Evolutionary conservation across 2,888 invertebrate genomes (phyloP).

Genomic region (Oxystoma pomonae): DNA sequence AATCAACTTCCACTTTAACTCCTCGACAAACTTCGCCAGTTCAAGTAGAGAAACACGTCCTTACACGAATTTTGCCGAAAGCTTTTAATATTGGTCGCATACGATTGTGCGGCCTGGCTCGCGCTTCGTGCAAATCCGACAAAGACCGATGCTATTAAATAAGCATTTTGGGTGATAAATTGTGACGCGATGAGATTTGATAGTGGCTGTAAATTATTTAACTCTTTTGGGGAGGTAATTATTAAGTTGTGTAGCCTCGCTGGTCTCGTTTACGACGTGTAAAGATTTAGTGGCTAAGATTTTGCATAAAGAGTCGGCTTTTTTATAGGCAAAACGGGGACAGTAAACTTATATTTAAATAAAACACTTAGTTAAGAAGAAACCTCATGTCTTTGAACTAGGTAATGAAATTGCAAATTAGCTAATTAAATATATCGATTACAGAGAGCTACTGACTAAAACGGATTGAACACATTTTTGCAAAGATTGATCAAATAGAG

Average conservation of each 20-base stretch:
- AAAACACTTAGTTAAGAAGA: too few species aligned
- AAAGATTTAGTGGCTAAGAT: neutral
- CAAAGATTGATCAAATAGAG: too few species aligned
- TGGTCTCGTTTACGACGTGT: neutral
- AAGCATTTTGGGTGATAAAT: constrained; percentile 51
- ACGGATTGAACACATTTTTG: too few species aligned
- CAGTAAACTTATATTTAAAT: too few species aligned
- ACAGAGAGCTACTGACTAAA: too few species aligned
- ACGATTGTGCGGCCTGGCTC: constrained; percentile 7
- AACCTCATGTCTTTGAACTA: too few species aligned
- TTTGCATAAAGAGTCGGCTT: neutral
- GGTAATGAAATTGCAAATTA: too few species aligned
- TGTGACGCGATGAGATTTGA: constrained; percentile 51
- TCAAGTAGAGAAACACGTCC: constrained; percentile 21
- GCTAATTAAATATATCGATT: too few species aligned
- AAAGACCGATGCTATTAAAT: constrained; percentile 47
- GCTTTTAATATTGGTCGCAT: neutral
- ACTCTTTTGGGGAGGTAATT: constrained; percentile 49
- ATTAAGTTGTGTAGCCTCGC: constrained; percentile 32
- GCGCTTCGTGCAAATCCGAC: constrained; percentile 41
- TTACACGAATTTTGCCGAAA: neutral
- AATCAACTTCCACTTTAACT: neutral
- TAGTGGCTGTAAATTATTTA: constrained; percentile 51
- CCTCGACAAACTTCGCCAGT: constrained; percentile 21
- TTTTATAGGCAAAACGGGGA: too few species aligned